phyloP scores from a whole-genome alignment of 1,140 invertebrate species.

The Samia ricini region DNA sequence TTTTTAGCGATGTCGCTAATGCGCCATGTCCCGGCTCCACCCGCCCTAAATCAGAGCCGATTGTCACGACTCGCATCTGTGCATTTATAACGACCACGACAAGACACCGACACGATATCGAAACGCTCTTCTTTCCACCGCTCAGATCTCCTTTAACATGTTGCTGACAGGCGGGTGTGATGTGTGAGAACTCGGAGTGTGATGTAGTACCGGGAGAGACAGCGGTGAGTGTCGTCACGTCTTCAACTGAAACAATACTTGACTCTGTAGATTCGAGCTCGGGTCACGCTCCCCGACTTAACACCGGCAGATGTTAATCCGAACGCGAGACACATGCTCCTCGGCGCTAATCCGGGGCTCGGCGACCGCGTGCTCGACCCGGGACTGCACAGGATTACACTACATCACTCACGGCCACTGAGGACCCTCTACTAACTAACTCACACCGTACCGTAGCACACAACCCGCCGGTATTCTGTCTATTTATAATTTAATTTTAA shows the following conservation, averaged over 20 bases:
- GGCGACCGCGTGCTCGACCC: neutral
- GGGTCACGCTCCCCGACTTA: conserved; percentile 6
- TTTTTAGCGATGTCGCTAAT: conserved; percentile 35
- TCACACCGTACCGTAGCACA: too few species aligned
- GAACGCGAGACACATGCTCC: conserved; percentile 3
- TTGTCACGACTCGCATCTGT: neutral
- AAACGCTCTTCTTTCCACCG: neutral
- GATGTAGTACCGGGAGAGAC: neutral
- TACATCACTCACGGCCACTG: neutral
- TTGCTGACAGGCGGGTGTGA: too few species aligned
- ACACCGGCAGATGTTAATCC: conserved; percentile 15
- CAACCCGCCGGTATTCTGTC: too few species aligned
- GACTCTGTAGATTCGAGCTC: too few species aligned
- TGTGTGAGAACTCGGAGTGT: too few species aligned
- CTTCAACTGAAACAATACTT: conserved; percentile 1
- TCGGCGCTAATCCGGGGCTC: neutral
- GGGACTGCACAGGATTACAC: neutral
- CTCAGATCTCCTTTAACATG: too few species aligned
- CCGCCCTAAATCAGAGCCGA: conserved; percentile 19
- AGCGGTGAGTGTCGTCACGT: neutral
- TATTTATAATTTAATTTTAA: too few species aligned
- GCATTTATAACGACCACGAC: neutral
- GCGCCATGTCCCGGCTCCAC: conserved; percentile 12
- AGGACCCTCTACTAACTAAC: neutral
- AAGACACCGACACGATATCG: neutral